Base-by-base conservation (phyloP, 2,113 vertebrate species). In the Mesocricetus auratus region DNA sequence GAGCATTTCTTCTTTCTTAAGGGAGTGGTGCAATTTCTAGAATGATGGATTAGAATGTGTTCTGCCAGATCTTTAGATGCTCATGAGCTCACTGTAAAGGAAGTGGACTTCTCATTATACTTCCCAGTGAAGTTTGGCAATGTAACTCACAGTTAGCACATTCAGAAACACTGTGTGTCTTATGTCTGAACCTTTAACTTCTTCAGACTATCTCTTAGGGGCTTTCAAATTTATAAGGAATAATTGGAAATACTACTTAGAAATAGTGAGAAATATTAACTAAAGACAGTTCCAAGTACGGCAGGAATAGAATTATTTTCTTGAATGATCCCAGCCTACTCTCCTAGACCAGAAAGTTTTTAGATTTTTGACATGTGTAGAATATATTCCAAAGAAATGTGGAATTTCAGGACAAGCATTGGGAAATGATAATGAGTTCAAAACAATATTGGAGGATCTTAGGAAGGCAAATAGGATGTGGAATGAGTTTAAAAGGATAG, bases 21-120 rank as follows among this genome's bases (percentile, higher is more conserved):
- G 26, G 1, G 47, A 8, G 58, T 39, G 0, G 21, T 29, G 21
- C 56, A 4, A 0, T 2, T 2, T 4, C 2, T 56, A 36, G 1
- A 69, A 3, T 21, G 56, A 50, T 45, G 58, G 7, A 39, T 71
- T 66, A 74, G 9, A 31, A 21, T 60, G 10, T 26, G 5, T 36
- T 92, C 1, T 78, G 7, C 6, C 24, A 60, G 39, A 53, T 73
- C 17, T 42, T 26, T 39, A 75, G 8, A 7, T 1, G 1, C 31
- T 42, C 10, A 7, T 21, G 22, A 56, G 10, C 3, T 36, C 1
- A 45, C 2, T 16, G 11, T 42, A 36, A 69, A 93, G 39, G 7
- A 42, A 62, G 2, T 1, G n/a, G 81, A 17, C 7, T 50, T 89
- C 47, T 6, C 36, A 0, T 16, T 45, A 24, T 24, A 29, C 26